Evolutionary conservation across 2,888 invertebrate species (phyloP).

Genomic region (Embidobia sp.): DNA sequence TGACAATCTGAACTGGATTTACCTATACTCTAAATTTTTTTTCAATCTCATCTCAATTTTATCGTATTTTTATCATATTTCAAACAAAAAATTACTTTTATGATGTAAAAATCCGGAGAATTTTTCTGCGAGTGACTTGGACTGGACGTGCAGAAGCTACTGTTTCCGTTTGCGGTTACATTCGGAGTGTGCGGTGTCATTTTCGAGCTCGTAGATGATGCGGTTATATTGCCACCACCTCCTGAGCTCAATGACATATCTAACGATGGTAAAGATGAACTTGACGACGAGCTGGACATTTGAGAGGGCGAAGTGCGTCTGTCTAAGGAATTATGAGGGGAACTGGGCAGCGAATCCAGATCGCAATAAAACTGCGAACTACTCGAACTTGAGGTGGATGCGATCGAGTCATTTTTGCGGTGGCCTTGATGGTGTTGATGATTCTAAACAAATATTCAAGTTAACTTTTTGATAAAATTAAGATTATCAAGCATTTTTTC

Average conservation of each 20-base stretch:
- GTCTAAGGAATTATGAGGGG: conserved; percentile 91
- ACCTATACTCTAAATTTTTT: too few species aligned
- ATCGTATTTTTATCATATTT: too few species aligned
- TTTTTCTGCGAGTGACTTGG: conserved; percentile 85
- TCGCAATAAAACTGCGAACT: conserved; percentile 95
- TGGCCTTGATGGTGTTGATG: conserved; percentile 84
- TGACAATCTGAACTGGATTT: too few species aligned
- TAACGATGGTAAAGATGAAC: conserved; percentile 89
- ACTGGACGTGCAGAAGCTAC: conserved; percentile 76
- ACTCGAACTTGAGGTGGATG: conserved; percentile 93
- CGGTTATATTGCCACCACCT: conserved; percentile 78
- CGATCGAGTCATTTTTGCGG: conserved; percentile 94
- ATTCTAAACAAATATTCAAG: conserved; percentile 27
- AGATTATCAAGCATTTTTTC: background rate
- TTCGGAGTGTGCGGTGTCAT: conserved; percentile 73
- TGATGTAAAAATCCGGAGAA: conserved; percentile 87
- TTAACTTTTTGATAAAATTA: background rate
- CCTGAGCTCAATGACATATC: conserved; percentile 87
- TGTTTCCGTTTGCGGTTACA: conserved; percentile 76
- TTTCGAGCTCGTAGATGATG: conserved; percentile 71
- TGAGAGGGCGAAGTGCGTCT: conserved; percentile 89
- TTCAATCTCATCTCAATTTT: too few species aligned
- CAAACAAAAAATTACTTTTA: conserved; percentile 83
- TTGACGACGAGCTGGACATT: conserved; percentile 90
- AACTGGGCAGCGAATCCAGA: conserved; percentile 87